Base-by-base conservation (phyloP, 2,113 vertebrate species). In the Rhinoptilus africanus region DNA sequence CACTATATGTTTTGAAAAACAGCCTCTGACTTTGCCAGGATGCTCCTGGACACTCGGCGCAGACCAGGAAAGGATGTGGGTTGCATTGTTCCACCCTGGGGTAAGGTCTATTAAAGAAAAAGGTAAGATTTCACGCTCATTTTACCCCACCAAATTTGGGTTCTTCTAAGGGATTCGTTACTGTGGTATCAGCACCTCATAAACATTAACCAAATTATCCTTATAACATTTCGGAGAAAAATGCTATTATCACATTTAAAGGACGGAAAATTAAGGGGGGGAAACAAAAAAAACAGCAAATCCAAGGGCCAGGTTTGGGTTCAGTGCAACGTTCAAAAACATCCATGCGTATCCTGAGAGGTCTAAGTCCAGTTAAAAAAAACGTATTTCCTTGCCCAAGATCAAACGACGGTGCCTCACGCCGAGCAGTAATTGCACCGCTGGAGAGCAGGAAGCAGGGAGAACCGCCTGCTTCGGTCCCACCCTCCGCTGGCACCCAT, bases 401-500 rank as follows among this genome's bases (percentile, higher is more conserved):
- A 28, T 13, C 67, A 78, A 83, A 43, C 47, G 57, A 3, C 1
- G 0, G 50, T 9, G 15, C 41, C 77, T 60, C 35, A 12, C 2
- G 7, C 50, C 14, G 54, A 56, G 72, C 50, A 35, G 14, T 15
- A 63, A 22, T 32, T 12, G 18, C 39, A 64, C 67, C 1, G 0
- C 45, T 30, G 41, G 27, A 27, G 35, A 1, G 63, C 59, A 41
- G 71, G 21, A 35, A 50, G 75, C 35, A 34, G 43, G 71, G 10
- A 48, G 23, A 81, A 39, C 3, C 0, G 2, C 8, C 54, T 66
- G 76, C 50, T n/a, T 12, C 23, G 37, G 37, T 14, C 30, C 71
- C 26, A 1, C 8, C 67, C 41, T 75, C 53, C 51, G 1, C 0
- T 2, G 50, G 34, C 34, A 39, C 37, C 5, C 0, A 39, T 34